Evolutionary conservation across 2,113 vertebrate genomes (phyloP), one percentile per base, ranked within the genome.

Genomic region (Erythrocercus mccallii): DNA sequence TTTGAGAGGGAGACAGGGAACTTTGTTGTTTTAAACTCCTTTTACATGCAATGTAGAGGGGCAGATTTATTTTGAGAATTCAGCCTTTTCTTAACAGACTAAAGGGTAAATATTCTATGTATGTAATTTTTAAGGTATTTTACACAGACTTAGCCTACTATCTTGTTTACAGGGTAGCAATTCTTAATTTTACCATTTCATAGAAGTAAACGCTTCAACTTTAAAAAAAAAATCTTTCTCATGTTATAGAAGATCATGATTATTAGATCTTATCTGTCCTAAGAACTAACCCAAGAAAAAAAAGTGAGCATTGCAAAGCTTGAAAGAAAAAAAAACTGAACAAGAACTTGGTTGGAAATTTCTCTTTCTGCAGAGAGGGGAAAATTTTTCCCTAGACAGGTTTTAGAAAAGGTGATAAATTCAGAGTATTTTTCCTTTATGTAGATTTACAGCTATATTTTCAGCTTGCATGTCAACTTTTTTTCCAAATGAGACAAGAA

Each of bases 401-500:
- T 54, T 60, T 86, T 70, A 66, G 68, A 40, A 96, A 86, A 83
- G 12, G n/a, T 86, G 50, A 86, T 73, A 80, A 69, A 92, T 92
- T 82, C n/a, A 50, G 30, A 61, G 16, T 74, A 70, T 84, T 96
- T 92, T 92, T 27, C 19, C 33, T 88, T 81, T 81, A 60, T 80
- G 64, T 57, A 83, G 37, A 83, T 69, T 72, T 88, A 64, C 25
- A 88, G 51, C 24, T 54, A 25, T 40, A 84, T 87, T 86, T 92
- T 85, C 38, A 85, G 6, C 30, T 94, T 83, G 28, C 33, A 54
- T 86, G 86, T 83, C 68, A 90, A 31, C 31, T 50, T 95, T 86
- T 86, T 83, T 83, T 91, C 37, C 56, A 91, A 92, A 81, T 86
- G 37, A 91, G 42, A 66, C 45, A 73, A 81, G 66, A 92, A 92